Percentiles rank a stretch among this genome's conserved stretches.
Conservation (phyloP, 2,888 invertebrate genomes). For the Nemotelus nigrinus region DNA sequence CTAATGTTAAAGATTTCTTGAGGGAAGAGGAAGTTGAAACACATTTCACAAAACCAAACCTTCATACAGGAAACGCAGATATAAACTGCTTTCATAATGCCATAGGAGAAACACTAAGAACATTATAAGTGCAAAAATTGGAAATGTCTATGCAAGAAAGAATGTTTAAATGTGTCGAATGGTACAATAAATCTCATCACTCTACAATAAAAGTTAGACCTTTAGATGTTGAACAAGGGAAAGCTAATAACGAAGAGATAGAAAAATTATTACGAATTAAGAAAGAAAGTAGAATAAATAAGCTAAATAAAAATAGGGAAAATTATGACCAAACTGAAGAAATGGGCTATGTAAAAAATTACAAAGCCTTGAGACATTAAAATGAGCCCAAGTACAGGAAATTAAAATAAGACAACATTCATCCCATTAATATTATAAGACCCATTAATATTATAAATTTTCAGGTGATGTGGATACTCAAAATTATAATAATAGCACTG, state of each 20-base stretch:
- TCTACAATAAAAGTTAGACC: conserved; percentile 42
- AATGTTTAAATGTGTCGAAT: conserved; percentile 44
- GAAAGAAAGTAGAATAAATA: conserved; percentile 38
- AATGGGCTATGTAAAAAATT: conserved; percentile 46
- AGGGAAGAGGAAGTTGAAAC: background rate
- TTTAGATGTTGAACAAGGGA: conserved; percentile 35
- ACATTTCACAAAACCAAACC: background rate
- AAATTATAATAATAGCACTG: conserved; percentile 37
- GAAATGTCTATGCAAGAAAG: no score
- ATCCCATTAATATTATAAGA: no score
- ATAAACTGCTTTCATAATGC: background rate
- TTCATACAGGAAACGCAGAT: conserved; percentile 5
- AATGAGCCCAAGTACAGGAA: conserved; percentile 6
- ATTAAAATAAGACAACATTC: conserved; percentile 39
- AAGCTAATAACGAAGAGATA: conserved; percentile 22
- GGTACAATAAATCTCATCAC: conserved; percentile 47
- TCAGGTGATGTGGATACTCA: no score
- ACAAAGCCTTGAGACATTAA: conserved; percentile 47
- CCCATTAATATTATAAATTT: conserved; percentile 49
- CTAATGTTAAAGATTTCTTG: background rate
- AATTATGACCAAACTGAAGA: conserved; percentile 27
- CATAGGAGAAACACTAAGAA: no score
- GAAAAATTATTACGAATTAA: conserved; percentile 16
- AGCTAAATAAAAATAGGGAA: conserved; percentile 35
- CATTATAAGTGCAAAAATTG: conserved; percentile 1